Evolutionary conservation across 2,888 invertebrate genomes (phyloP), one percentile per base, ranked within the genome.

Genomic region (Hemaris fuciformis): DNA sequence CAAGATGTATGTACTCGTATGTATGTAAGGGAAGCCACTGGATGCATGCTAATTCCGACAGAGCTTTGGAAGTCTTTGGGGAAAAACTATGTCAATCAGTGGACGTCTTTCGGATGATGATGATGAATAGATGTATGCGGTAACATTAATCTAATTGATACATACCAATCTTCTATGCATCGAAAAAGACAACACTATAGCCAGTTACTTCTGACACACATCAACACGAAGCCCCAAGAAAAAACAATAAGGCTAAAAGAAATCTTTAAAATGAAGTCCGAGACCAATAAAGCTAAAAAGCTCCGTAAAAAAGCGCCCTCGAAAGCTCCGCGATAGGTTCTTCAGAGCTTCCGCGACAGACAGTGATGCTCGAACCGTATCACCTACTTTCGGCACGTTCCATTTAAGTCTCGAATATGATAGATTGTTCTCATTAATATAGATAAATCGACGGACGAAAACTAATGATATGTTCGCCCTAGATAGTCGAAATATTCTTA

Each of bases 311-410:
- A 53, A 53, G 53, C 53, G 31, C 27, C 27, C 53, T 53, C 53
- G 53, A 53, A 53, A 53, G 27, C 53, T 53, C 8, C 48, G 23
- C 48, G 48, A 31, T 18, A 27, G 53, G 31, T 53, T 53, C 53
- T 53, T 53, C 53, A 53, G 53, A 53, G 53, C 53, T 53, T 53
- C 31, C 18, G 10, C 53, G 27, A 53, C 53, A 53, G 53, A 31
- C 53, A 46, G 46, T 53, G 53, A 53, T 31, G 53, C 53, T 53
- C 31, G 27, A 31, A 53, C 15, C 53, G 31, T 53, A 53, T 53
- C 53, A 31, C 53, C 53, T 53, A 53, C 53, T 53, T 45, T 31
- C 31, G 27, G 10, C 53, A 8, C 31, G 53, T 53, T 53, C 53
- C 53, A 31, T 31, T 53, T 53, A 27, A 27, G 8, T 53, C 27